Evolutionary conservation across 1,140 invertebrate species (phyloP).

Genomic region (Brachionus asplanchnoidis): DNA sequence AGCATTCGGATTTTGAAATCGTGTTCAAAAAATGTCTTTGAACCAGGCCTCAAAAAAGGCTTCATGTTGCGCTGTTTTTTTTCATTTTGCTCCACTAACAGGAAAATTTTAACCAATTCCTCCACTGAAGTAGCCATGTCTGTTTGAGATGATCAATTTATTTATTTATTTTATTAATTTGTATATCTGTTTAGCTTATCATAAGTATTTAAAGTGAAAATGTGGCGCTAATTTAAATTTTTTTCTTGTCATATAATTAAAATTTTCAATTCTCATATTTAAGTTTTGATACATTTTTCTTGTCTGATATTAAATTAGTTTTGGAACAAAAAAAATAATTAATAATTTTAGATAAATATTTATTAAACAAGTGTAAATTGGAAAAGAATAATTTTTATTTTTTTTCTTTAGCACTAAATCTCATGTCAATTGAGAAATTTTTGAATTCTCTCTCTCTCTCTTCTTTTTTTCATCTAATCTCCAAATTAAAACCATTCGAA

Average conservation of each 20-base stretch:
- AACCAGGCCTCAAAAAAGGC: neutral
- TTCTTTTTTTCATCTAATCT: neutral
- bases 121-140: neutral
- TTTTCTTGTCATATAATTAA: neutral
- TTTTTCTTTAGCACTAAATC: too few species aligned
- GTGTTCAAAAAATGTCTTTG: neutral
- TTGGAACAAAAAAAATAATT: neutral
- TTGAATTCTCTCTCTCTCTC: neutral
- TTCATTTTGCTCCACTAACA: neutral
- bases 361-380: too few species aligned
- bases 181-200: too few species aligned
- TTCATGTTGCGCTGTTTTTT: neutral
- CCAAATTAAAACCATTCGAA: neutral
- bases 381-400: too few species aligned
- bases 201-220: neutral
- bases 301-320: neutral
- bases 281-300: neutral
- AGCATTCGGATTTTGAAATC: neutral
- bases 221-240: neutral
- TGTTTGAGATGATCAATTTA: neutral
- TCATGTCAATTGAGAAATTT: neutral
- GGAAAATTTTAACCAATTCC: neutral
- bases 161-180: too few species aligned
- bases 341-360: too few species aligned
- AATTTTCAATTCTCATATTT: neutral